Percentiles rank a stretch among this genome's conserved stretches.
Evolutionary conservation across 2,113 vertebrate genomes (phyloP).

Genomic region (Pterocles burchelli): DNA sequence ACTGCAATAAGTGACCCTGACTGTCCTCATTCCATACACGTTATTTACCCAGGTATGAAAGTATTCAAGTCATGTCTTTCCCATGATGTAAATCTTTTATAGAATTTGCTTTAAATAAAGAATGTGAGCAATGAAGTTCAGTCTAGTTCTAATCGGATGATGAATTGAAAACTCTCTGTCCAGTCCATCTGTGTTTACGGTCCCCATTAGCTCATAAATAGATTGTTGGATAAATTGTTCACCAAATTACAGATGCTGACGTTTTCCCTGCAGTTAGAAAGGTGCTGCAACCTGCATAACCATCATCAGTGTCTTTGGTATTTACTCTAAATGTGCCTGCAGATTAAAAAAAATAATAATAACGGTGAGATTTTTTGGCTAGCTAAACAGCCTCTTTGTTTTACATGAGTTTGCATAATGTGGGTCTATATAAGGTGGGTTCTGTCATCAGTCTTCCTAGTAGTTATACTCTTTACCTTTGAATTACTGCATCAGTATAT

Average conservation of each 20-base stretch:
- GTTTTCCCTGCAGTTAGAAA: not conserved
- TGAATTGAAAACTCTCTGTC: not conserved
- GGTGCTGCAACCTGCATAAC: not conserved
- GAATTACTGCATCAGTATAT: not conserved
- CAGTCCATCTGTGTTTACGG: not conserved
- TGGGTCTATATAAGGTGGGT: not conserved
- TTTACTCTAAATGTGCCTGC: not conserved
- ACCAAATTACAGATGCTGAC: not conserved
- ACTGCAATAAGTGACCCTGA: not conserved
- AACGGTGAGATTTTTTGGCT: not conserved
- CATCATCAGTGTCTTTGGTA: not conserved
- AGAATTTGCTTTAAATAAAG: not conserved
- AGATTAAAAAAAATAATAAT: not conserved
- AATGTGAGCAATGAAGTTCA: not conserved
- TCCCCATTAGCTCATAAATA: not conserved
- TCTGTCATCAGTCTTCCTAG: not conserved
- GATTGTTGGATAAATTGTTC: not conserved
- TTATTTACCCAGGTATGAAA: not conserved
- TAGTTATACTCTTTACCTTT: not conserved
- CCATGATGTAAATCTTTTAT: not conserved
- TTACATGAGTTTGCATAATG: not conserved
- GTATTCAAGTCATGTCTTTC: not conserved
- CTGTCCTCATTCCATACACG: not conserved
- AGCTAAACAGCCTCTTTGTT: not conserved
- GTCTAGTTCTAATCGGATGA: not conserved